phyloP scores from a whole-genome alignment of 1,140 invertebrate species.

The Nebria ingens region DNA sequence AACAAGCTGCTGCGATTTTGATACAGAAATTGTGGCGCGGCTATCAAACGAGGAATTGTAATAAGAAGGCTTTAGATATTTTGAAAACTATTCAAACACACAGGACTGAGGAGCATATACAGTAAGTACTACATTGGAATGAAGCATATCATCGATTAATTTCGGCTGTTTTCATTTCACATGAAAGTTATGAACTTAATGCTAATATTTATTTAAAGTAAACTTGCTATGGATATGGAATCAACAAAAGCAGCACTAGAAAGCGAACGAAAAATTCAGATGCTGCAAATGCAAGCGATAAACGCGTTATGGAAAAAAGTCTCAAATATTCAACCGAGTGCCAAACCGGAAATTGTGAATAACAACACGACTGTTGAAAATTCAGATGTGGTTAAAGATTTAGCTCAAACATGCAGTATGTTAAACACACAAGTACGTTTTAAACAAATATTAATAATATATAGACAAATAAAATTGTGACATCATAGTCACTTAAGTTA shows the following conservation, averaged over 20 bases:
- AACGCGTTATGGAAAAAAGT: constrained; percentile 85
- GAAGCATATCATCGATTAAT: constrained; percentile 13
- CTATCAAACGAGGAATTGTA: constrained; percentile 67
- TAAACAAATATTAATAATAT: neutral
- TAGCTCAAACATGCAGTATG: constrained; percentile 39
- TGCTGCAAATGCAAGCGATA: constrained; percentile 82
- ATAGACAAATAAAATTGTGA: no score
- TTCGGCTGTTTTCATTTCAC: constrained; percentile 8
- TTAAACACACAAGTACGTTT: constrained; percentile 35
- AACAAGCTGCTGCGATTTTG: constrained; percentile 53
- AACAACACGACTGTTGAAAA: constrained; percentile 22
- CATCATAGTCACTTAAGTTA: no score
- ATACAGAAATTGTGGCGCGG: constrained; percentile 86
- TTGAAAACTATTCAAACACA: constrained; percentile 68
- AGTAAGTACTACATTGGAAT: constrained; percentile 48
- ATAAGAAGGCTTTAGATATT: constrained; percentile 60
- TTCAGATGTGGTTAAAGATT: constrained; percentile 33
- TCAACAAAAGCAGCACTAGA: constrained; percentile 70
- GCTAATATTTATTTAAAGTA: constrained; percentile 37
- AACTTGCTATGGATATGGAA: constrained; percentile 69
- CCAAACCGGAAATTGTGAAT: constrained; percentile 14
- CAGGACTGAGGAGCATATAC: constrained; percentile 75
- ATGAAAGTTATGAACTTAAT: neutral
- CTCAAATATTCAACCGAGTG: constrained; percentile 47
- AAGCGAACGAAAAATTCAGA: constrained; percentile 74